Percentiles rank a stretch among this genome's conserved stretches.
Evolutionary conservation across 2,113 vertebrate genomes (phyloP).

Genomic region (Coracopsis vasa): DNA sequence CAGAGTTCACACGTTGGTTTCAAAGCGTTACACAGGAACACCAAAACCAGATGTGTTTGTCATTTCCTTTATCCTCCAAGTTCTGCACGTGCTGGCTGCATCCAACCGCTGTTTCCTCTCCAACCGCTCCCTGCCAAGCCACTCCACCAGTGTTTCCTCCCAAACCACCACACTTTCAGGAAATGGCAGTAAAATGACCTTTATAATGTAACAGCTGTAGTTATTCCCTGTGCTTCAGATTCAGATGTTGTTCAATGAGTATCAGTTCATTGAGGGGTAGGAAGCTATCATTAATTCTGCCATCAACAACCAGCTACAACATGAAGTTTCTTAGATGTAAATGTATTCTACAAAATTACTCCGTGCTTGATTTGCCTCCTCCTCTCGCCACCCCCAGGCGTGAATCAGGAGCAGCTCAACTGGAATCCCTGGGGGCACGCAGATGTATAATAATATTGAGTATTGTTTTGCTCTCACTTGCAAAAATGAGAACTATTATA

Average conservation of each 20-base stretch:
- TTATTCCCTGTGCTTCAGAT: background rate
- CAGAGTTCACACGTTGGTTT: background rate
- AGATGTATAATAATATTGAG: background rate
- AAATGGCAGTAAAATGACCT: background rate
- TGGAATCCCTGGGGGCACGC: background rate
- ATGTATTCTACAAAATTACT: background rate
- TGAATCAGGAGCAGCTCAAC: background rate
- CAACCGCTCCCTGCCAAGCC: background rate
- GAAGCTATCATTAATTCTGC: background rate
- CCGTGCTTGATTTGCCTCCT: background rate
- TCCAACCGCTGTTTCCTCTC: background rate
- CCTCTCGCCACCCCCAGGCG: background rate
- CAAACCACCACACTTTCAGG: background rate
- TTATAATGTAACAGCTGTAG: background rate
- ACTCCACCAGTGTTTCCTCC: background rate
- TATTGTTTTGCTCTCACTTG: background rate
- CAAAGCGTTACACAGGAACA: background rate
- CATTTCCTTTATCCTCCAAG: background rate
- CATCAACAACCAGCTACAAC: background rate
- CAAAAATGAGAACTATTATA: background rate
- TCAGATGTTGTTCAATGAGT: background rate
- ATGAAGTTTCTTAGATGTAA: background rate
- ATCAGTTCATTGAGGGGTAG: background rate
- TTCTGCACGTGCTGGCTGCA: background rate
- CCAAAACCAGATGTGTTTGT: background rate